Base-by-base conservation (phyloP, 2,888 invertebrate species). In the Seira ritae region DNA sequence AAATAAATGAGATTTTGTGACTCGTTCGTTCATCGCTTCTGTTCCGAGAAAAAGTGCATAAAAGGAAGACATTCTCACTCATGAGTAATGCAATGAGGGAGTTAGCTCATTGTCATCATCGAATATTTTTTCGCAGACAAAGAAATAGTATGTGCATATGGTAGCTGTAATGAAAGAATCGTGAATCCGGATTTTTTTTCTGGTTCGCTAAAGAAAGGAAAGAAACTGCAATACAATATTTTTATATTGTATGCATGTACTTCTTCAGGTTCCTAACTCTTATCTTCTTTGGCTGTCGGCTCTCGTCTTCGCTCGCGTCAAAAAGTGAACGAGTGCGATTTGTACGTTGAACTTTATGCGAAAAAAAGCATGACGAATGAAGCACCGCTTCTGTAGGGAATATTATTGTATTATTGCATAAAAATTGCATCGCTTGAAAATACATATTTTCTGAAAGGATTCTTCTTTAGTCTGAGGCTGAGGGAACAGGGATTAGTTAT, bases 321-420 rank as follows among this genome's bases (percentile, higher is more conserved):
- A n/a, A n/a, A n/a, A n/a, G n/a, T n/a, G n/a, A n/a, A 42, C 42
- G 42, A 42, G 42, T 42, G 42, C 19, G 4, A 20, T 73, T 73
- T 73, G 73, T 73, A 73, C 73, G 20, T 73, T 73, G 73, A 73
- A 73, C 73, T 72, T 72, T 72, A 65, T 65, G 73, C 73, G 73
- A n/a, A 73, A 73, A 65, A 62, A 62, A 62, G 72, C 73, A 73
- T 73, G 73, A 73, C 62, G 73, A 73, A 73, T 73, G 37, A 73
- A 73, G 65, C 73, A 73, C 42, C 37, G 42, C 42, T 42, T 42
- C 42, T 42, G 6, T 12, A n/a, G n/a, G 42, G 42, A 42, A 12
- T 42, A 12, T 42, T 8, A 42, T 8, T 42, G 6, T 42, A 8
- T 42, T 42, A 8, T 42, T 42, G 42, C 12, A 42, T 42, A 42